Percentiles rank a stretch among this genome's conserved stretches.
Conservation (phyloP, 2,797 vertebrate species). For the Tiaroga cobitis region DNA sequence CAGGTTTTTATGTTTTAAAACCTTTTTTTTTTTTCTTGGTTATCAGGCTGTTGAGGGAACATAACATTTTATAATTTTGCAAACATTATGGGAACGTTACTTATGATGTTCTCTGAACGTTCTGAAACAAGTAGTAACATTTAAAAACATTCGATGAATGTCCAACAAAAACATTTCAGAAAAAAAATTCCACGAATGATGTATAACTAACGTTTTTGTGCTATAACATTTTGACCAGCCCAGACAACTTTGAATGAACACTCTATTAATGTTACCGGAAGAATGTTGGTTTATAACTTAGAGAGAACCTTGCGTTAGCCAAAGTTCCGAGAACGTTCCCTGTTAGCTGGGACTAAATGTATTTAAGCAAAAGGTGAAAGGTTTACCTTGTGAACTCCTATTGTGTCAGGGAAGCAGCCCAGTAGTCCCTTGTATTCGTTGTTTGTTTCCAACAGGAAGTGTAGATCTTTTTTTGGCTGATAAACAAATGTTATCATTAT, state of each 20-base stretch:
- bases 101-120: not conserved
- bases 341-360: not conserved
- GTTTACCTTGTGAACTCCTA: constrained; percentile 87
- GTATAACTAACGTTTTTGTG: not conserved
- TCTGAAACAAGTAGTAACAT: not conserved
- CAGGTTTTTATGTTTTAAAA: no score
- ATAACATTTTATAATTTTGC: not conserved
- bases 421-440: constrained; percentile 90
- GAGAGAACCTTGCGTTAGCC: not conserved
- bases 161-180: not conserved
- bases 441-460: constrained; percentile 91
- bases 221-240: not conserved
- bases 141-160: not conserved
- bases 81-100: not conserved
- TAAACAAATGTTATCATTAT: constrained; percentile 34
- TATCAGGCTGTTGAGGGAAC: not conserved
- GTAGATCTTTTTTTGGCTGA: constrained; percentile 91
- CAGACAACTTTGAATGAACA: not conserved
- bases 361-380: constrained; percentile 8
- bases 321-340: not conserved
- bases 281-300: not conserved
- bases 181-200: not conserved
- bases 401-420: constrained; percentile 90
- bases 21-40: not conserved
- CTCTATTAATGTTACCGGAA: not conserved